Evolutionary conservation across 2,888 invertebrate genomes (phyloP).

Genomic region (Theristus sp.): DNA sequence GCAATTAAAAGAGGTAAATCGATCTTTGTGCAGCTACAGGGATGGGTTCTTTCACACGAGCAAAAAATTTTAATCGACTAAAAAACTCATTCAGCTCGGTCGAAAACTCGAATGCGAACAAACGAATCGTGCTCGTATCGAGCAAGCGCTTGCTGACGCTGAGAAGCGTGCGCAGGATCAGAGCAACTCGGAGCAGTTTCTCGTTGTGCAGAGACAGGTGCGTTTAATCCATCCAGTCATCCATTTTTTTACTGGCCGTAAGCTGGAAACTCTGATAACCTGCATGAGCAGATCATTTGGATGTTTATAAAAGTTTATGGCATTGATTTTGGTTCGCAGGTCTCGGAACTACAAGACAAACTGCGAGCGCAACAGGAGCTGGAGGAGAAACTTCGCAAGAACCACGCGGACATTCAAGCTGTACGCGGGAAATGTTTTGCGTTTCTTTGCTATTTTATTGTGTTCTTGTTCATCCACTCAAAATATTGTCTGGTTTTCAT

Average conservation of each 20-base stretch:
- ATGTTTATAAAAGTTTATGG: no score
- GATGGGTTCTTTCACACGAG: no score
- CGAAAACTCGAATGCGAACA: not conserved
- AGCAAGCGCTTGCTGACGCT: not conserved
- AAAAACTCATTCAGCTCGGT: not conserved
- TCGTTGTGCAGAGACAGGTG: not conserved
- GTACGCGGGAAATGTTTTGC: no score
- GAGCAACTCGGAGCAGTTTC: not conserved
- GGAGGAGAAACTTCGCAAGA: not conserved
- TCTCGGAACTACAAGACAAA: not conserved
- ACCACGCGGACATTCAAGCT: not conserved
- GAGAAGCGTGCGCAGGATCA: not conserved
- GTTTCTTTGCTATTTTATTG: no score
- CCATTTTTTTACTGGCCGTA: no score
- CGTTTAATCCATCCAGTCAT: no score
- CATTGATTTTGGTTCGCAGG: not conserved
- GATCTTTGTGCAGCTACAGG: no score
- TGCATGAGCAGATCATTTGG: no score
- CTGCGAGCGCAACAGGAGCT: not conserved
- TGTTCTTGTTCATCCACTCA: no score
- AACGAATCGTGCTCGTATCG: not conserved
- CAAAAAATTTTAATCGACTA: no score
- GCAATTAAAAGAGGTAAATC: slow-evolving; percentile 55
- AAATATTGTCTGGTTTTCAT: no score
- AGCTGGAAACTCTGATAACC: no score